phyloP scores from a whole-genome alignment of 1,140 invertebrate species.

The Penaeus vannamei region DNA sequence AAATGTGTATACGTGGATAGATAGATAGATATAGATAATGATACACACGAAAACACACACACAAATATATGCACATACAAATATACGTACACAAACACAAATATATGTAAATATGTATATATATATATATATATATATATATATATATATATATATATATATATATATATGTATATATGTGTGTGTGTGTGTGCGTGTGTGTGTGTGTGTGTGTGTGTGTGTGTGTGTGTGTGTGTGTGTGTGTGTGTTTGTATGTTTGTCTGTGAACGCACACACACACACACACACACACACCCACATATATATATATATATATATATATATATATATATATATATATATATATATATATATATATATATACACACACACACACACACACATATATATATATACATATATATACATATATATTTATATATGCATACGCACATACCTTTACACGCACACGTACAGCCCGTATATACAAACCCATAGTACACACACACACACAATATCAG shows the following conservation, averaged over 20 bases:
- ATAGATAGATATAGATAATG: too few relatives aligned
- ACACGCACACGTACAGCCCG: too few relatives aligned
- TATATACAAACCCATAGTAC: too few relatives aligned
- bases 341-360: slow-evolving; percentile 17
- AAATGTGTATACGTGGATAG: not conserved
- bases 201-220: slow-evolving; percentile 32
- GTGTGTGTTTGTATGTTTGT: too few relatives aligned
- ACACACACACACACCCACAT: not conserved
- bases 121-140: too few relatives aligned
- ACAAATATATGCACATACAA: too few relatives aligned
- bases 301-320: slow-evolving; percentile 34
- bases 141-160: not conserved
- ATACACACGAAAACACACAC: too few relatives aligned
- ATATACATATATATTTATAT: slow-evolving; percentile 29
- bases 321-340: slow-evolving; percentile 37
- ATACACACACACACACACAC: not conserved
- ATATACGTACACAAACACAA: too few relatives aligned
- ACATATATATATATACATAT: slow-evolving; percentile 26
- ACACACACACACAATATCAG: too few relatives aligned
- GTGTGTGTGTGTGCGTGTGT: slow-evolving; percentile 31
- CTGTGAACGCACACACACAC: too few relatives aligned
- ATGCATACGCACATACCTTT: too few relatives aligned
- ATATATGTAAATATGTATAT: too few relatives aligned
- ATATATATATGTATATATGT: not conserved
- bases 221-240: not conserved